phyloP scores from a whole-genome alignment of 2,797 vertebrate genomes.

The Triplophysa yarkandensis region DNA sequence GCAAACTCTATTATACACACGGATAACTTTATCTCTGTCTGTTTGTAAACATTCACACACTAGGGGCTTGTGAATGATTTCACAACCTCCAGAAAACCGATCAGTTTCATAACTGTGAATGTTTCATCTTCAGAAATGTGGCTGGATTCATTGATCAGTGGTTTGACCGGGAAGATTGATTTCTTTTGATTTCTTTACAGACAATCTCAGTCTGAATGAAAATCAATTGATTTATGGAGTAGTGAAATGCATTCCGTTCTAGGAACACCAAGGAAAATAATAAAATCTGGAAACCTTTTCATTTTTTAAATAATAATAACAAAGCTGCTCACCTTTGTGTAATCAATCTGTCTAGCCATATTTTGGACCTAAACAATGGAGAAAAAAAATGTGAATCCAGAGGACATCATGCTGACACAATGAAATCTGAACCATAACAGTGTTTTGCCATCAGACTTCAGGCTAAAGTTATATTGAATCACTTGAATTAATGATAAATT shows the following conservation, averaged over 20 bases:
- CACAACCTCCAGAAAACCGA: not conserved
- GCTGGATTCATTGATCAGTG: conserved; percentile 36
- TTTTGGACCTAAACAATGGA: conserved; percentile 79
- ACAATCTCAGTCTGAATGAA: conserved; percentile 8
- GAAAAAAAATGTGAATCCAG: conserved; percentile 52
- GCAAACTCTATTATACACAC: not conserved
- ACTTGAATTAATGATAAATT: conserved; percentile 30
- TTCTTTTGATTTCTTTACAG: conserved; percentile 23
- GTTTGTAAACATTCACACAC: conserved; percentile 9
- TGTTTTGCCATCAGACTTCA: conserved; percentile 19
- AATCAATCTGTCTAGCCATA: conserved; percentile 81
- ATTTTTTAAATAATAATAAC: not conserved
- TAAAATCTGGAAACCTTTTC: not conserved
- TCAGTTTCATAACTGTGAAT: conserved; percentile 25
- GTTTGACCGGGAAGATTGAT: conserved; percentile 35
- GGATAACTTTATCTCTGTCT: not conserved
- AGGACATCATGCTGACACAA: conserved; percentile 8
- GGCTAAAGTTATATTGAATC: conserved; percentile 22
- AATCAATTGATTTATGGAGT: conserved; percentile 17
- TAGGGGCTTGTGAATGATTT: not conserved
- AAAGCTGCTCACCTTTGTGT: conserved; percentile 81
- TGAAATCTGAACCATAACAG: conserved; percentile 17
- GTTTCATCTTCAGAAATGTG: conserved; percentile 29
- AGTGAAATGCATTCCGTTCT: not conserved
- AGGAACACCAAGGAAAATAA: not conserved